A percentile compares a stretch with the other conserved stretches of the same genome.
Conservation (phyloP, 2,888 invertebrate species). For the Ichneumoninae sp. region DNA sequence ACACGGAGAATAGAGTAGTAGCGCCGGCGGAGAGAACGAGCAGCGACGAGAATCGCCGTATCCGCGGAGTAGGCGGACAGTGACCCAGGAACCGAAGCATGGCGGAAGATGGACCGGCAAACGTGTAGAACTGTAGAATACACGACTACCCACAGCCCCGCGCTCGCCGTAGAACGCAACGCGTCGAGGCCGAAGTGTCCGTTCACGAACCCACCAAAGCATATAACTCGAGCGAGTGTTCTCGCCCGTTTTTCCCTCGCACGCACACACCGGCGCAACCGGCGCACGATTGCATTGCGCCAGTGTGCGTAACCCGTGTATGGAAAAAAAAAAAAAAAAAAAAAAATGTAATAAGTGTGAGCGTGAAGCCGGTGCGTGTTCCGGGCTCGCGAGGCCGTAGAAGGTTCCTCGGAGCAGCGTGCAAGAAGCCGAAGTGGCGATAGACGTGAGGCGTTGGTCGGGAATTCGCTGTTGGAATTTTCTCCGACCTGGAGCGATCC, state of each 20-base stretch:
- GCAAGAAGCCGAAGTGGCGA: slow-evolving; percentile 9
- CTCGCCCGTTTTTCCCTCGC: slow-evolving; percentile 22
- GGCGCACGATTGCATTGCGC: not conserved
- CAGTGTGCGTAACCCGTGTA: not conserved
- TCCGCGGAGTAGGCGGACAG: slow-evolving; percentile 71
- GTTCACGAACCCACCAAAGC: slow-evolving; percentile 40
- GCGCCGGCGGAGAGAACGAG: slow-evolving; percentile 54
- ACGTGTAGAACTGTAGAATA: slow-evolving; percentile 40
- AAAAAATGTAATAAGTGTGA: not conserved
- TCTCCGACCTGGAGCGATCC: not conserved
- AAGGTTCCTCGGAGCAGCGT: slow-evolving; percentile 29
- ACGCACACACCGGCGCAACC: not conserved
- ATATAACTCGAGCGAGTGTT: slow-evolving; percentile 34
- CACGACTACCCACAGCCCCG: not conserved
- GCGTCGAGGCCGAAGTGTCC: slow-evolving; percentile 19
- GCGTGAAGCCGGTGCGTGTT: slow-evolving; percentile 38
- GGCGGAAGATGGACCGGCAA: slow-evolving; percentile 70
- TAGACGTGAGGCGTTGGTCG: slow-evolving; percentile 42
- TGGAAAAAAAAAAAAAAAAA: not conserved
- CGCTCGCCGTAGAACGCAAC: not conserved
- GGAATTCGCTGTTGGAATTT: slow-evolving; percentile 41
- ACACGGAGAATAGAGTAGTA: slow-evolving; percentile 34
- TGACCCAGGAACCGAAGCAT: slow-evolving; percentile 75
- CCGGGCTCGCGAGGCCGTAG: slow-evolving; percentile 42
- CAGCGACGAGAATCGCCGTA: slow-evolving; percentile 46